Evolutionary conservation across 1,140 invertebrate genomes (phyloP).

Genomic region (Sinella curviseta): DNA sequence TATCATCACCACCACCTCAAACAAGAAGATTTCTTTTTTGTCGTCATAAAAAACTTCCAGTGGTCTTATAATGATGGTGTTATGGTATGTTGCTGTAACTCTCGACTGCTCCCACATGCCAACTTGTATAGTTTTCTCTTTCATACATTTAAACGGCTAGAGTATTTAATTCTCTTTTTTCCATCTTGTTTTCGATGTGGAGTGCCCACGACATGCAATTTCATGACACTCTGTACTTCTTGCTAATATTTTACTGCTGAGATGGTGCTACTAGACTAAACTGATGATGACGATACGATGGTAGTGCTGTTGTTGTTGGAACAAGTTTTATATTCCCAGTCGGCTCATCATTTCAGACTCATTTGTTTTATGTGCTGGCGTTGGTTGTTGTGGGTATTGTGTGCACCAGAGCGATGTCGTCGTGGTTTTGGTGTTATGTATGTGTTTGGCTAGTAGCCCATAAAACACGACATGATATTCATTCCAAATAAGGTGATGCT

Average conservation of each 20-base stretch:
- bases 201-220: too few relatives aligned
- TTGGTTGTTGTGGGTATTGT: neutral
- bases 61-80: too few relatives aligned
- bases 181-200: too few relatives aligned
- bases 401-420: neutral
- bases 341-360: slow-evolving; percentile 15
- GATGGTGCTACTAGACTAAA: too few relatives aligned
- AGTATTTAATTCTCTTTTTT: neutral
- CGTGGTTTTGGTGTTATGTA: neutral
- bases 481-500: slow-evolving; percentile 22
- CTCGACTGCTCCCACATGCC: too few relatives aligned
- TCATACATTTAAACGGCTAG: too few relatives aligned
- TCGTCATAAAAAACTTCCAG: neutral
- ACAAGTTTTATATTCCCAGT: slow-evolving; percentile 14
- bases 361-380: slow-evolving; percentile 14
- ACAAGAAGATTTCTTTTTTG: neutral
- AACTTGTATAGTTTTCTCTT: neutral
- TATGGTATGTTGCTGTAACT: too few relatives aligned
- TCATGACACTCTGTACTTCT: too few relatives aligned
- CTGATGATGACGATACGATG: neutral
- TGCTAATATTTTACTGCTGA: too few relatives aligned
- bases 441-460: slow-evolving; percentile 3
- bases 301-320: neutral
- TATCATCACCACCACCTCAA: too few relatives aligned
- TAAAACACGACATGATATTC: neutral